phyloP scores from a whole-genome alignment of 2,113 vertebrate genomes.

The Rynchops niger region DNA sequence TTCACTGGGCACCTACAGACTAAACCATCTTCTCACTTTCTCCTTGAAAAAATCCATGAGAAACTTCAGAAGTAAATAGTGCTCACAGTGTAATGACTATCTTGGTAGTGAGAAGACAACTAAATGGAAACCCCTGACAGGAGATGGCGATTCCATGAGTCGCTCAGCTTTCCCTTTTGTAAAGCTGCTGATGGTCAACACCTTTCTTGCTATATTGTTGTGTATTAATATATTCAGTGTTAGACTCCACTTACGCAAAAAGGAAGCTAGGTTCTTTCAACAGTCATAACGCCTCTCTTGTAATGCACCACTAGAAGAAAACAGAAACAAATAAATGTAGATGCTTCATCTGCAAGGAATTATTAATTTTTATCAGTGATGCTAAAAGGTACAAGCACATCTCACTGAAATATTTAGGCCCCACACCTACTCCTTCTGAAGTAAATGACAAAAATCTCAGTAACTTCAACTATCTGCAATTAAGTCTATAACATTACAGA shows the following conservation, averaged over 20 bases:
- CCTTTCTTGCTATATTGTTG: not conserved
- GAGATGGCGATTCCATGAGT: not conserved
- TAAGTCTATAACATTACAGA: not conserved
- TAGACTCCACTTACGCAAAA: not conserved
- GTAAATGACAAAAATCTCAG: not conserved
- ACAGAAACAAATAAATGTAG: not conserved
- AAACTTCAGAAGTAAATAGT: not conserved
- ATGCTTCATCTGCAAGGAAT: not conserved
- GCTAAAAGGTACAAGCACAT: not conserved
- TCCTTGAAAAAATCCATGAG: not conserved
- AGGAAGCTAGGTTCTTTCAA: not conserved
- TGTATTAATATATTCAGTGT: not conserved
- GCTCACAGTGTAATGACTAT: not conserved
- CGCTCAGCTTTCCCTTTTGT: not conserved
- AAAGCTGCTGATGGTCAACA: not conserved
- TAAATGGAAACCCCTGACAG: not conserved
- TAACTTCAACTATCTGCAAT: not conserved
- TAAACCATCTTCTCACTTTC: not conserved
- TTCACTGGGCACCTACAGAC: not conserved
- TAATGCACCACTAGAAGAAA: not conserved
- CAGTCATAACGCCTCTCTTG: not conserved
- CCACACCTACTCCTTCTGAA: not conserved
- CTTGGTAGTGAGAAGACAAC: not conserved
- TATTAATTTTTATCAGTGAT: not conserved
- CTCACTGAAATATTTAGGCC: not conserved